Conservation (phyloP, 2,888 invertebrate species). For the Timandra comae region DNA sequence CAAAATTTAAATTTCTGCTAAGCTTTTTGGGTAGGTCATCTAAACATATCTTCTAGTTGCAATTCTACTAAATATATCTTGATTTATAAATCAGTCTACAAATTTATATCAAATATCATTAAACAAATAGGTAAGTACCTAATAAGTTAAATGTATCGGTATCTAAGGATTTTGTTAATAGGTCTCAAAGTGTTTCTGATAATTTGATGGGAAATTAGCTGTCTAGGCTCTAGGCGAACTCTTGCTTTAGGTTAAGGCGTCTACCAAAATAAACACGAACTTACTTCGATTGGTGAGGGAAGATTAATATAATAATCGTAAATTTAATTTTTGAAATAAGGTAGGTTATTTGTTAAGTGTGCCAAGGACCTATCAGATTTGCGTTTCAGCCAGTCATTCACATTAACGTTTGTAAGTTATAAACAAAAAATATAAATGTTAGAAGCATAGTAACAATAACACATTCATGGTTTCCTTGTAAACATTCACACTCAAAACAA, state of each 20-base stretch:
- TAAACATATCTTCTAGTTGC: conserved; percentile 1
- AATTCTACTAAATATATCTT: no score
- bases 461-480: conserved; percentile 37
- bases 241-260: conserved; percentile 12
- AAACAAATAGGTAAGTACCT: no score
- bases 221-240: conserved; percentile 1
- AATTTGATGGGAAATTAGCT: no score
- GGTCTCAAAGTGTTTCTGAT: no score
- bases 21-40: conserved; percentile 1
- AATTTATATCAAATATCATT: no score
- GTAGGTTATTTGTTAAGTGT: conserved; percentile 8
- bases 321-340: conserved; percentile 6
- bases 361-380: conserved; percentile 14
- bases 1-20: conserved; percentile 5
- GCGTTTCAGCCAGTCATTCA: conserved; percentile 36
- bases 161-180: no score
- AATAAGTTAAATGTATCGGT: no score
- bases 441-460: conserved; percentile 36
- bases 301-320: conserved; percentile 2
- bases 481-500: conserved; percentile 25
- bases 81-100: no score
- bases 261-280: conserved; percentile 16
- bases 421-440: conserved; percentile 27
- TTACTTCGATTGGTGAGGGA: conserved; percentile 15
- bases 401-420: conserved; percentile 29